Percentiles rank a stretch among this genome's conserved stretches.
Conservation (phyloP, 1,140 invertebrate species). For the Trichomalopsis sarcophagae region DNA sequence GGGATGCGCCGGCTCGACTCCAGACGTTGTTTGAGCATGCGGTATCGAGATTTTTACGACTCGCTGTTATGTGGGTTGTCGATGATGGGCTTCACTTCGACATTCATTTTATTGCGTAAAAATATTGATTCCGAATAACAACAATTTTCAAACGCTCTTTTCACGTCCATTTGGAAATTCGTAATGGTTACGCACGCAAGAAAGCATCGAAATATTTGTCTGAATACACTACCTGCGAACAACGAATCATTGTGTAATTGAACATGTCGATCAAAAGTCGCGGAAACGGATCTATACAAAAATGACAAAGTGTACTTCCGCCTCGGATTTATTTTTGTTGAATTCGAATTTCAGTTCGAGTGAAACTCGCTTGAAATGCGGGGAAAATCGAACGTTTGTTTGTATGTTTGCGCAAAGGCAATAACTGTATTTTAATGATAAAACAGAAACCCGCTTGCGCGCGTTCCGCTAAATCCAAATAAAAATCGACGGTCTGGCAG, state of each 20-base stretch:
- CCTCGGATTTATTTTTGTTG: background rate
- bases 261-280: background rate
- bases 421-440: background rate
- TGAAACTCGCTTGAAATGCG: background rate
- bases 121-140: too few species aligned
- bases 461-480: background rate
- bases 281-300: background rate
- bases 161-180: too few species aligned
- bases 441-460: background rate
- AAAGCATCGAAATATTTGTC: too few species aligned
- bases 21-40: background rate
- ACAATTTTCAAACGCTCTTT: too few species aligned
- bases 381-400: background rate
- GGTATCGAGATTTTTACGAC: background rate
- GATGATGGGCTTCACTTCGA: too few species aligned
- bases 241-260: background rate
- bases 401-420: background rate
- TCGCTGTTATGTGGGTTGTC: background rate
- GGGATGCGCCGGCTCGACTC: too few species aligned
- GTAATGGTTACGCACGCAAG: too few species aligned
- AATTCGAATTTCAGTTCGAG: background rate
- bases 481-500: background rate
- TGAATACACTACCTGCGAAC: too few species aligned
- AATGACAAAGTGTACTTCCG: background rate
- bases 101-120: too few species aligned